Base-by-base conservation (phyloP, 2,888 invertebrate genomes). In the Tachystola acroxantha region DNA sequence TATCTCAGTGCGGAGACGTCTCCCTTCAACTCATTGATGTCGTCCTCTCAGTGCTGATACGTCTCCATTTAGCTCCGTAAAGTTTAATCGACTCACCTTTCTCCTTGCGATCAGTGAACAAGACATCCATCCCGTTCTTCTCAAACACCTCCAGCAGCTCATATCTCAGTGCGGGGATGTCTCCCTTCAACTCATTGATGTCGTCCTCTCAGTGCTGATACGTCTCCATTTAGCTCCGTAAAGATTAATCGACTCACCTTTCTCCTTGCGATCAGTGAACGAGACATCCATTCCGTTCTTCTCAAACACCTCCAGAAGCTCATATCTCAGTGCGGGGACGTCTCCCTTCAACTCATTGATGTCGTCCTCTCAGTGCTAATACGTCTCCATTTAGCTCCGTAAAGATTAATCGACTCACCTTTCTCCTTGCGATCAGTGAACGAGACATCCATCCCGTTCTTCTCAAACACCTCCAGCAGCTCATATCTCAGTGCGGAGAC, bases 401-500 rank as follows among this genome's bases (percentile, higher is more conserved):
- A 16, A 16, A 4, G 6, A 4, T 6, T 16, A 7, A 14, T 26
- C 25, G 7, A 70, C 87, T 80, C 64, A 94, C 94, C 89, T 73
- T 92, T 93, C 57, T 94, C 94, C 58, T 91, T 93, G 32, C 89
- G 90, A 43, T 93, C 91, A 10, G 91, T 92, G 27, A 89, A 90
- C 0, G 93, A 92, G 0, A 94, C 91, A 65, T 96, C 93, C 93
- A 96, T 92, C 27, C 97, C 97, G 60, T 96, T 97, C 66, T 90
- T 93, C 46, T 92, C 91, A 32, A 98, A 91, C 20, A 98, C 94
- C 54, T 97, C 97, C 1, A 98, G 85, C 48, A 98, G 89, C 68
- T 98, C 97, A 64, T 94, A 98, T 48, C 96, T 90, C 88, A 98
- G 92, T 0, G 97, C 91, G 0, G 96, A 96, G 27, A 98, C 94